Percentiles rank a stretch among this genome's conserved stretches.
Evolutionary conservation across 2,113 vertebrate species (phyloP).

Genomic region (Riparia riparia): DNA sequence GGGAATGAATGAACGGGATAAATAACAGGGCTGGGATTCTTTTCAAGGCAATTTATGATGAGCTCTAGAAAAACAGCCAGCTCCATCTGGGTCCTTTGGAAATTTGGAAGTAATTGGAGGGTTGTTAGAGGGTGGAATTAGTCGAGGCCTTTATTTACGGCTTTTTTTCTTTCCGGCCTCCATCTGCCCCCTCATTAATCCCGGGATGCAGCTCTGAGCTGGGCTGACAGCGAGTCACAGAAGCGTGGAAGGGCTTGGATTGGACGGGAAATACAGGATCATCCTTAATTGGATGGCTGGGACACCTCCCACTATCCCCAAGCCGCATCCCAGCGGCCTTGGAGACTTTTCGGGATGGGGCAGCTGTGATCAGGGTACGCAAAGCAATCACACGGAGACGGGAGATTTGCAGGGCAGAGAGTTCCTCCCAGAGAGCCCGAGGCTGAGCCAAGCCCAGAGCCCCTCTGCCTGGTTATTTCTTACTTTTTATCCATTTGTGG

Average conservation of each 20-base stretch:
- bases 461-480: too few species aligned
- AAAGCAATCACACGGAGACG: too few species aligned
- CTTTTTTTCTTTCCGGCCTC: not conserved
- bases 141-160: not conserved
- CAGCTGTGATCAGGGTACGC: too few species aligned
- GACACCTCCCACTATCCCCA: not conserved
- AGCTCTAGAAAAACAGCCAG: not conserved
- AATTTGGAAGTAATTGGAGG: not conserved
- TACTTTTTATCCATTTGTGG: too few species aligned
- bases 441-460: too few species aligned
- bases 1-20: too few species aligned
- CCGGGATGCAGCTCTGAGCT: not conserved
- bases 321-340: not conserved
- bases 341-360: not conserved
- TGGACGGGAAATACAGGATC: not conserved
- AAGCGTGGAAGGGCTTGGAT: not conserved
- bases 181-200: not conserved
- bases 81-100: constrained; percentile 13
- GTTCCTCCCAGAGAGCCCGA: too few species aligned
- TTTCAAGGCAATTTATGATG: not conserved
- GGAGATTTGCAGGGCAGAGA: too few species aligned
- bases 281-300: fast-evolving
- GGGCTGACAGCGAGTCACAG: not conserved
- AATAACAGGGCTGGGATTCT: not conserved
- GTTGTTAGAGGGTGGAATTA: not conserved